Base-by-base conservation (phyloP, 2,888 invertebrate genomes). In the Torymus texanus region DNA sequence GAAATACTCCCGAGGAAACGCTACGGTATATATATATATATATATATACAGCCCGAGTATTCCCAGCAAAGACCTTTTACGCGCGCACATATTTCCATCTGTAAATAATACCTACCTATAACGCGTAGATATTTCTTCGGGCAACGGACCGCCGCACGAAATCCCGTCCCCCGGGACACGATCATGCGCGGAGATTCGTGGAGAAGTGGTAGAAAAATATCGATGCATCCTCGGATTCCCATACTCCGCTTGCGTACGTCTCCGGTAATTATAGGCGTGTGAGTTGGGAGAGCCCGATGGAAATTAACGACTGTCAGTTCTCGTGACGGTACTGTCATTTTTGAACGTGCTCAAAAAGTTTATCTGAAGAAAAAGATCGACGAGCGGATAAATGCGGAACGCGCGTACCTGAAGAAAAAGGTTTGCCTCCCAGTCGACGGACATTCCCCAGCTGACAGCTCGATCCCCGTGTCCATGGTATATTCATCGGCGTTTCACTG, bases 281-380 rank as follows among this genome's bases (percentile, higher is more conserved):
- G 41, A 13, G n/a, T 29, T 16, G 13, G 1, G 12, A 24, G 21
- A 14, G 18, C 65, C 16, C 70, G 29, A 50, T 70, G 75, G 51
- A 78, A 81, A 80, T 82, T 74, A 80, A 83, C 82, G 75, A 81
- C 72, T 67, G 65, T 59, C 81, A 78, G 66, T 67, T 81, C 77
- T 79, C 72, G 51, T 65, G 75, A 75, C 75, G 62, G 80, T 59
- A 55, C 74, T 83, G 83, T 83, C 79, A 79, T 82, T 63, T 83
- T 66, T 72, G 51, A 11, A 29, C 18, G 16, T n/a, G 18, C 68
- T 61, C 14, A 14, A 10, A 58, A 21, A 50, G 8, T 24, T 71
- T 66, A 78, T 78, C 75, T 61, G 11, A 51, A 51, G 29, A 70
- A 67, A 61, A 55, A 61, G 78, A 80, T 80, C 75, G 12, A 58